These are phyloP conservation scores for Drosophila teissieri DNA, from an alignment of 1,140 invertebrate genomes.

Conservation along the genomic window DNA sequence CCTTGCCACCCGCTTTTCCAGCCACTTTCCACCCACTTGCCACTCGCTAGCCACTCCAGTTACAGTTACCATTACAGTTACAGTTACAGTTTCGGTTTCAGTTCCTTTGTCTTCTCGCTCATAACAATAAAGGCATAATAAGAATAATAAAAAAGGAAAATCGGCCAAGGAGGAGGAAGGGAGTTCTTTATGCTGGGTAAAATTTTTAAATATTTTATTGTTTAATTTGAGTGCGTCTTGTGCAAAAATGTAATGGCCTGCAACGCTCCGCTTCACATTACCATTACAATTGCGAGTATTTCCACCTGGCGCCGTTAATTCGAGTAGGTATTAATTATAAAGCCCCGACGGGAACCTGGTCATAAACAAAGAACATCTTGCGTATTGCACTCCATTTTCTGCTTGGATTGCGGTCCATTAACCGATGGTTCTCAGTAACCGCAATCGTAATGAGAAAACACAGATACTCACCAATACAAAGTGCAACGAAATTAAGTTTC, in stretches of 20 bases:
- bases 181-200: constrained; percentile 23
- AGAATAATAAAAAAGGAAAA: constrained; percentile 47
- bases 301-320: constrained; percentile 16
- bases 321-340: constrained; percentile 62
- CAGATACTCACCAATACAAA: constrained; percentile 16
- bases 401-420: constrained; percentile 49
- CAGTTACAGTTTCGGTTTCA: constrained; percentile 26
- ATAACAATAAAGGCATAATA: constrained; percentile 50
- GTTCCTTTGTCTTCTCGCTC: constrained; percentile 41
- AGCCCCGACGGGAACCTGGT: constrained; percentile 12
- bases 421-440: neutral
- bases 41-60: constrained; percentile 28
- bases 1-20: neutral
- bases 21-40: neutral
- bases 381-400: constrained; percentile 58
- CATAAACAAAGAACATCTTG: constrained; percentile 28
- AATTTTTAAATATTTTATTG: constrained; percentile 65
- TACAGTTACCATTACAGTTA: constrained; percentile 39
- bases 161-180: constrained; percentile 11
- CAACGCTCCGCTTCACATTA: constrained; percentile 48
- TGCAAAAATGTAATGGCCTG: constrained; percentile 37
- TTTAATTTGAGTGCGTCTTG: constrained; percentile 29
- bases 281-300: constrained; percentile 53
- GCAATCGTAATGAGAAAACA: constrained; percentile 15
- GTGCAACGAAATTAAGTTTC: constrained; percentile 32